Percentiles rank a stretch among this genome's conserved stretches.
Conservation (phyloP, 2,797 vertebrate species). For the Otolemur crassicaudatus region DNA sequence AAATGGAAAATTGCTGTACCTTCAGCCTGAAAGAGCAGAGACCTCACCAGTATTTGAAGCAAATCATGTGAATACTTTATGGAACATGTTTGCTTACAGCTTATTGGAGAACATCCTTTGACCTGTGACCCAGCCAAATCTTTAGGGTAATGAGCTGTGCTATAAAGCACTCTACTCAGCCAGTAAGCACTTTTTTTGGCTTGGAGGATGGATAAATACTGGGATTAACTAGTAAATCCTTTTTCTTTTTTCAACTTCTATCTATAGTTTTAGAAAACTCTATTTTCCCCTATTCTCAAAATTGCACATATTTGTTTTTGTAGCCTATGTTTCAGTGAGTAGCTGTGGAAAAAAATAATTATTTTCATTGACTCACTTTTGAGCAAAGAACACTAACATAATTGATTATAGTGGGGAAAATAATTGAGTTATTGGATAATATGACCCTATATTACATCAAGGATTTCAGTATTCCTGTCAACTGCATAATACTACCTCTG, state of each 20-base stretch:
- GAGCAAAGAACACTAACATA: not conserved
- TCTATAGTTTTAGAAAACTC: slow-evolving; percentile 28
- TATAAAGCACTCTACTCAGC: not conserved
- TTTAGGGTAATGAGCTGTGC: not conserved
- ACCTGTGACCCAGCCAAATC: not conserved
- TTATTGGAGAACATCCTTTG: not conserved
- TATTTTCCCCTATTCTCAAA: not conserved
- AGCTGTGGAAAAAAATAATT: not conserved
- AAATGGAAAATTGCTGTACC: not conserved
- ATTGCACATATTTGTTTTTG: not conserved
- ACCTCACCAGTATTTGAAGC: not conserved
- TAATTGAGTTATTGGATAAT: not conserved
- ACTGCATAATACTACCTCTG: not conserved
- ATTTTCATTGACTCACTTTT: not conserved
- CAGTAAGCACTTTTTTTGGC: not conserved
- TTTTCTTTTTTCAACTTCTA: not conserved
- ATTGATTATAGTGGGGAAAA: not conserved
- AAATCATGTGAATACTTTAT: not conserved
- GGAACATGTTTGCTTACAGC: not conserved
- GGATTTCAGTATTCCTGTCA: not conserved
- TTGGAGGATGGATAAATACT: not conserved
- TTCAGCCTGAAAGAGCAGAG: not conserved
- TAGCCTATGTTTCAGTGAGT: not conserved
- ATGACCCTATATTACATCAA: not conserved
- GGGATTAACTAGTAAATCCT: not conserved